Evolutionary conservation across 2,888 invertebrate species (phyloP).

Genomic region (Sinelater perroti): DNA sequence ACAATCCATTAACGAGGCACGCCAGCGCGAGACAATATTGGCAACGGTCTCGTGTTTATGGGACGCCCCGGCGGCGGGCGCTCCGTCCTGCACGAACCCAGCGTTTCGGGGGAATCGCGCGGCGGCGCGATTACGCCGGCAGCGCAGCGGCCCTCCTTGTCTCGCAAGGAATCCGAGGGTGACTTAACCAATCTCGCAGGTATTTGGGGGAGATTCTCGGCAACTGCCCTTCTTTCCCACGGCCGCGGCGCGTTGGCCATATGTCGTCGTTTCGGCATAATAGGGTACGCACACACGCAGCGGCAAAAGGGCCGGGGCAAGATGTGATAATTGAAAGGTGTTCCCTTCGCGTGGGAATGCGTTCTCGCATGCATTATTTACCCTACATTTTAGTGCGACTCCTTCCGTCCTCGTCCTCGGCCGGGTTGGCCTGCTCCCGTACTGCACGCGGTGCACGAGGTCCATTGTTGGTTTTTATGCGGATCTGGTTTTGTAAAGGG

Average conservation of each 20-base stretch:
- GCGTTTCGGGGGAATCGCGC: too few species aligned
- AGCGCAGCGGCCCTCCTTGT: slow-evolving; percentile 9
- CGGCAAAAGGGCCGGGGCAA: slow-evolving; percentile 38
- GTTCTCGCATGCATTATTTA: slow-evolving; percentile 34
- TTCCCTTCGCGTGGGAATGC: slow-evolving; percentile 41
- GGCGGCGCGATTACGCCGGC: neutral
- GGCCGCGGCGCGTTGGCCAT: slow-evolving; percentile 53
- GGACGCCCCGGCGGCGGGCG: neutral
- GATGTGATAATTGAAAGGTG: slow-evolving; percentile 43
- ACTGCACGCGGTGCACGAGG: slow-evolving; percentile 34
- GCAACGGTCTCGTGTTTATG: slow-evolving; percentile 5
- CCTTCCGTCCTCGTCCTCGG: slow-evolving; percentile 19
- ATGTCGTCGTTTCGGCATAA: slow-evolving; percentile 51
- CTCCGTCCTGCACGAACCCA: too few species aligned
- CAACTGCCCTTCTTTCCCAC: slow-evolving; percentile 50
- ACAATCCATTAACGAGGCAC: slow-evolving; percentile 12
- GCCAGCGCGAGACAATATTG: slow-evolving; percentile 16
- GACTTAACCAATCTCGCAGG: slow-evolving; percentile 47
- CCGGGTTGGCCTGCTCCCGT: neutral
- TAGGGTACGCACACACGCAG: slow-evolving; percentile 34
- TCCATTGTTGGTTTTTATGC: slow-evolving; percentile 39
- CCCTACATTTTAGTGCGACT: slow-evolving; percentile 32
- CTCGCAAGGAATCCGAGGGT: slow-evolving; percentile 38
- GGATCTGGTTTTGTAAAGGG: slow-evolving; percentile 24
- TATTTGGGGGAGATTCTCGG: slow-evolving; percentile 45